These are phyloP conservation scores for Aulostomus chinensis DNA, from an alignment of 2,797 vertebrate genomes.

Conservation along the genomic window DNA sequence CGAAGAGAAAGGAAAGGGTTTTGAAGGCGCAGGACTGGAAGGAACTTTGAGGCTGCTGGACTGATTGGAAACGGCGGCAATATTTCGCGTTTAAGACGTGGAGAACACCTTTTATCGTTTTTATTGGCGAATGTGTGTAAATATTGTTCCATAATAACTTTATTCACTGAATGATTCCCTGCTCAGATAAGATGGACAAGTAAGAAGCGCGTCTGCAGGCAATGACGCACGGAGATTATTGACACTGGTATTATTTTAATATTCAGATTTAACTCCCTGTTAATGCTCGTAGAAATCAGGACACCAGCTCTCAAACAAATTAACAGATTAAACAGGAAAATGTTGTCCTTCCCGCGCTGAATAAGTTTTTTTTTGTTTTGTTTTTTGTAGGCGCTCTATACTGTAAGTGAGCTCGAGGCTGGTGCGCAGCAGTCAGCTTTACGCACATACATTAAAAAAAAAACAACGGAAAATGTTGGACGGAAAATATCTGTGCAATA, in stretches of 20 bases:
- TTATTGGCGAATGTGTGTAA: slow-evolving; percentile 4
- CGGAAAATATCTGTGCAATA: neutral
- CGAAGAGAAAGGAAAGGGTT: neutral
- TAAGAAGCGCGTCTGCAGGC: slow-evolving; percentile 43
- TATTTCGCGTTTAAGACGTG: neutral
- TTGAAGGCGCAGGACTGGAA: slow-evolving; percentile 18
- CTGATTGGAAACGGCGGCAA: slow-evolving; percentile 6
- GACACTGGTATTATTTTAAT: too few relatives aligned
- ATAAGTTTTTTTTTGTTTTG: slow-evolving; percentile 23
- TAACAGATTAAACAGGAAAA: too few relatives aligned
- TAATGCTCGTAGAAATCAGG: too few relatives aligned
- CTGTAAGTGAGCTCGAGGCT: too few relatives aligned
- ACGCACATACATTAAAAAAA: too few relatives aligned
- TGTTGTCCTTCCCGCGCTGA: neutral
- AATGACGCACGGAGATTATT: slow-evolving; percentile 34
- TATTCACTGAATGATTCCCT: neutral
- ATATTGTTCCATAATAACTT: neutral
- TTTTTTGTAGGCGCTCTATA: slow-evolving; percentile 1
- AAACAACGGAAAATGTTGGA: neutral
- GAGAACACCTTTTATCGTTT: slow-evolving; percentile 2
- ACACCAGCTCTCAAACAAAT: too few relatives aligned
- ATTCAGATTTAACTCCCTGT: too few relatives aligned
- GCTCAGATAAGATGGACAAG: neutral
- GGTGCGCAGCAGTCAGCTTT: slow-evolving; percentile 1
- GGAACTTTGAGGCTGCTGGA: slow-evolving; percentile 24